phyloP scores from a whole-genome alignment of 2,113 vertebrate species.

The Uropsilus gracilis region DNA sequence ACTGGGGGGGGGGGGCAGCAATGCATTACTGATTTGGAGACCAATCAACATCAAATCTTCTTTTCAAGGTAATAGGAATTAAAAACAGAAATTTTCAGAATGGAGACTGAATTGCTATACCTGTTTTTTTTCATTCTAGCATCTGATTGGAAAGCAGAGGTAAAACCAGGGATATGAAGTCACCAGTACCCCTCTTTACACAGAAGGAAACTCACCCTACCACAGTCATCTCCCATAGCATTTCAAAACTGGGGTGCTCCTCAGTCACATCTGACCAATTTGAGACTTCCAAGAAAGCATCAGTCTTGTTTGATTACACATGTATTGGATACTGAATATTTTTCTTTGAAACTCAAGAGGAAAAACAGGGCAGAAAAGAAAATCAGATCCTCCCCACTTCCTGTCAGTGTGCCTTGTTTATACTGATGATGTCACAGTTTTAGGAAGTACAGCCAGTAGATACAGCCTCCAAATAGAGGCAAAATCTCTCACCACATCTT shows the following conservation, averaged over 20 bases:
- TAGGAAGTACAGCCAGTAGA: background rate
- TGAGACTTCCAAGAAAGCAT: background rate
- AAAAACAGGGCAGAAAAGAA: conserved; percentile 13
- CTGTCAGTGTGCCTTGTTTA: background rate
- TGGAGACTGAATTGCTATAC: background rate
- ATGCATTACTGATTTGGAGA: background rate
- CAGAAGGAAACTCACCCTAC: background rate
- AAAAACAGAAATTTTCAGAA: conserved; percentile 42
- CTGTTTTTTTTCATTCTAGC: background rate
- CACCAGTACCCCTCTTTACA: background rate
- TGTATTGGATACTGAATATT: background rate
- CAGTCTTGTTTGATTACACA: background rate
- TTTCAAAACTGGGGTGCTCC: background rate
- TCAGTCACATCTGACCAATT: background rate
- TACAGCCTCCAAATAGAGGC: background rate
- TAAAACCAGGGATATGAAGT: background rate
- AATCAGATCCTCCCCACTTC: background rate
- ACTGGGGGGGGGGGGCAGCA: too few species aligned
- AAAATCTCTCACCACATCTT: background rate
- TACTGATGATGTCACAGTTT: background rate
- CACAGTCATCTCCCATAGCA: background rate
- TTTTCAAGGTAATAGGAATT: conserved; percentile 28
- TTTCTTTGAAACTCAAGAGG: conserved; percentile 44
- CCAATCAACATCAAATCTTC: background rate
- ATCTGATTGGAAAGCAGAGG: background rate